Conservation (phyloP, 2,113 vertebrate genomes). For the Siphamia tubifer region DNA sequence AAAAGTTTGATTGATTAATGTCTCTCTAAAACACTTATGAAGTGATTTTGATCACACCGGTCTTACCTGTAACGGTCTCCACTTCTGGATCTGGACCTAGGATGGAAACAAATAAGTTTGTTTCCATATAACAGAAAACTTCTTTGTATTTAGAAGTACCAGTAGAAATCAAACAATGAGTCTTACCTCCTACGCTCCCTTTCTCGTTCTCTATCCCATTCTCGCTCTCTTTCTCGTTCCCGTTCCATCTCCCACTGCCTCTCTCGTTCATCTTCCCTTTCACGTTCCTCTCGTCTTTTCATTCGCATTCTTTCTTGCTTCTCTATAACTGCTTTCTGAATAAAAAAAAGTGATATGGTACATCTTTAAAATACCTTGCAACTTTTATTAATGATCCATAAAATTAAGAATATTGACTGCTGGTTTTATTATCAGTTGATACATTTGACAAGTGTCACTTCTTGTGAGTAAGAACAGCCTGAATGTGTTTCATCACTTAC, state of each 20-base stretch:
- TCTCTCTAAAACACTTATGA: not conserved
- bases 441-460: too few species aligned
- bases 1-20: not conserved
- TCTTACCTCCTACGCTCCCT: slow-evolving; percentile 74
- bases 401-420: not conserved
- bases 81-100: slow-evolving; percentile 80
- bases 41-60: not conserved
- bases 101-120: not conserved
- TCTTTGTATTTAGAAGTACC: not conserved
- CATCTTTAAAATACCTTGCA: not conserved
- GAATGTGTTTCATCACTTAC: slow-evolving; percentile 71
- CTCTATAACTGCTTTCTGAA: slow-evolving; percentile 92
- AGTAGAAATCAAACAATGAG: too few species aligned
- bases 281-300: slow-evolving; percentile 92
- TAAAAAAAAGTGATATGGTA: not conserved
- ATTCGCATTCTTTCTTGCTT: slow-evolving; percentile 94
- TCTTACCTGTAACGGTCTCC: slow-evolving; percentile 78
- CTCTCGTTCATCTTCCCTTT: slow-evolving; percentile 84
- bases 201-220: slow-evolving; percentile 58
- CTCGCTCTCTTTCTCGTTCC: slow-evolving; percentile 64
- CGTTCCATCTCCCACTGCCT: slow-evolving; percentile 75
- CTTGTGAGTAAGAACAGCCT: too few species aligned
- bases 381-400: not conserved
- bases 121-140: not conserved
- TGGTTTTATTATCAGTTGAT: not conserved